Conservation (phyloP, 2,888 invertebrate genomes). For the Zelleria hepariella region DNA sequence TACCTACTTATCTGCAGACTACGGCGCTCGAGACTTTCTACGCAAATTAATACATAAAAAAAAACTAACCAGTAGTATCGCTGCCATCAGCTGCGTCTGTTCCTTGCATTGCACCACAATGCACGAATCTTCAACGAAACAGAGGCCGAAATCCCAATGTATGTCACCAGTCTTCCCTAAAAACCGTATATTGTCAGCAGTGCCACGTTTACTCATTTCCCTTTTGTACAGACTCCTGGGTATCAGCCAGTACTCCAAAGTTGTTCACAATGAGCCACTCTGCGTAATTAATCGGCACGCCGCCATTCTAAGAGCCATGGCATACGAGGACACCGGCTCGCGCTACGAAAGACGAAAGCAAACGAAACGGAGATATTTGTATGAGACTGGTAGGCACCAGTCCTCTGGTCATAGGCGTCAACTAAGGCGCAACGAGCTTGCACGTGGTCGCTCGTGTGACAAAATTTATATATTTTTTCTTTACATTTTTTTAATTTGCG, state of each 20-base stretch:
- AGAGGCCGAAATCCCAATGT: neutral
- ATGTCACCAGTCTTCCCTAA: neutral
- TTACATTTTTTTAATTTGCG: too few species aligned
- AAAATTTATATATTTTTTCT: slow-evolving; percentile 24
- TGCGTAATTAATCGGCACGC: slow-evolving; percentile 31
- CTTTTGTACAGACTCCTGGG: slow-evolving; percentile 28
- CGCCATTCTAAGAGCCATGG: neutral
- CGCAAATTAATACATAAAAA: too few species aligned
- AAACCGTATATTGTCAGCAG: neutral
- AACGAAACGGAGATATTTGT: too few species aligned
- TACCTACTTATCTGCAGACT: too few species aligned
- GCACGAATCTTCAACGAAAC: neutral
- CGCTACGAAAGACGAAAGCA: neutral
- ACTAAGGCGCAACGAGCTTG: neutral
- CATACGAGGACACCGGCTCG: neutral
- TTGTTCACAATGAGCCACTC: slow-evolving; percentile 49
- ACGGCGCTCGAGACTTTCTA: too few species aligned
- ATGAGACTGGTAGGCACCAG: too few species aligned
- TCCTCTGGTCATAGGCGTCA: neutral
- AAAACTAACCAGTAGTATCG: too few species aligned
- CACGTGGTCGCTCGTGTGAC: neutral
- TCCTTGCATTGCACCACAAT: too few species aligned
- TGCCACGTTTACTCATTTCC: neutral
- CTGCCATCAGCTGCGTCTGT: too few species aligned
- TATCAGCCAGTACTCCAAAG: slow-evolving; percentile 40